Evolutionary conservation across 2,888 invertebrate genomes (phyloP).

Genomic region (Drosophila ezoana): DNA sequence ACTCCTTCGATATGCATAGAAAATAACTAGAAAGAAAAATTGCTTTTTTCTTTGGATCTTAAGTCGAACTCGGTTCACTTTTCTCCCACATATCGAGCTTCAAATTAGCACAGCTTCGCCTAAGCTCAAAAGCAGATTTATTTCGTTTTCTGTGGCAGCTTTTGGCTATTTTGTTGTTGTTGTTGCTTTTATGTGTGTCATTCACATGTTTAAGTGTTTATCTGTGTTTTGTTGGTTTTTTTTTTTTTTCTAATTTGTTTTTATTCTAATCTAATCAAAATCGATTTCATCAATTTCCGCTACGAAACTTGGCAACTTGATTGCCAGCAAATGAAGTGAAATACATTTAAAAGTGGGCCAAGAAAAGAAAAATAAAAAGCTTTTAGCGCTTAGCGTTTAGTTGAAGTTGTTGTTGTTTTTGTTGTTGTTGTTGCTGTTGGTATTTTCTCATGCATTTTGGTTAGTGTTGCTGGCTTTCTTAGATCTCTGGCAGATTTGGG

Average conservation of each 20-base stretch:
- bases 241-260: neutral
- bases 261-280: conserved; percentile 59
- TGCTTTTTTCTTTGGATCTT: too few relatives aligned
- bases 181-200: conserved; percentile 5
- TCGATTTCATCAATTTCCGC: conserved; percentile 65
- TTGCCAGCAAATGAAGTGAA: conserved; percentile 43
- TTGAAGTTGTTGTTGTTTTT: conserved; percentile 24
- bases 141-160: neutral
- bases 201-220: conserved; percentile 17
- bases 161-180: neutral
- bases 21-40: too few relatives aligned
- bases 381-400: conserved; percentile 59
- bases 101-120: too few relatives aligned
- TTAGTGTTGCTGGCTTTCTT: conserved; percentile 38
- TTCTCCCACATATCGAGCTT: too few relatives aligned
- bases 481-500: conserved; percentile 54
- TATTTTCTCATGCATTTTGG: conserved; percentile 33
- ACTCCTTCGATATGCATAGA: too few relatives aligned
- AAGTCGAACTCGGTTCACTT: too few relatives aligned
- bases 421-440: conserved; percentile 23
- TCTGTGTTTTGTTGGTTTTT: neutral
- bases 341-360: conserved; percentile 56
- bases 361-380: conserved; percentile 25
- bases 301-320: conserved; percentile 52
- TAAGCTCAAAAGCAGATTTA: neutral